These are phyloP conservation scores for Enteromius paludinosus DNA, from an alignment of 2,797 vertebrate species.

Conservation along the genomic window DNA sequence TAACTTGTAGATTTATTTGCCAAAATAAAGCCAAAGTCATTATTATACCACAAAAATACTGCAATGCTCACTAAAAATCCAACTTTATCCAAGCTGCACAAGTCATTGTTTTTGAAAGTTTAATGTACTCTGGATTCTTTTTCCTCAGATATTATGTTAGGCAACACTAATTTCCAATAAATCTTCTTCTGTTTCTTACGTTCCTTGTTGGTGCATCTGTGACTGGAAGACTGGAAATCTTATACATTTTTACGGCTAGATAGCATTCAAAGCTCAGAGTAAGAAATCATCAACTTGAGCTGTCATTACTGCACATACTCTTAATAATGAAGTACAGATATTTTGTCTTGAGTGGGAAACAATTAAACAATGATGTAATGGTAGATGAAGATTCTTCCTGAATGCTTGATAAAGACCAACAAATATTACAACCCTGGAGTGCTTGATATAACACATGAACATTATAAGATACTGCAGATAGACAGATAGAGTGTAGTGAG, in stretches of 20 bases:
- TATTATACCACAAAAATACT: neutral
- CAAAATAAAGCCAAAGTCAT: neutral
- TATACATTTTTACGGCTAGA: neutral
- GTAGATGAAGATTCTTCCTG: neutral
- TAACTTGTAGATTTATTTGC: neutral
- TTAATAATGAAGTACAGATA: neutral
- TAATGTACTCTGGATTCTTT: neutral
- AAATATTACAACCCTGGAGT: neutral
- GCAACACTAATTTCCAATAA: constrained; percentile 23
- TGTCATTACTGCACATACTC: constrained; percentile 31
- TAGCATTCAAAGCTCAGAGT: constrained; percentile 10
- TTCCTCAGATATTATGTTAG: constrained; percentile 5
- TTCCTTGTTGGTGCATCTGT: constrained; percentile 14
- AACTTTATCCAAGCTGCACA: neutral
- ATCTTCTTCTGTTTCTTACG: constrained; percentile 1
- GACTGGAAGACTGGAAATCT: constrained; percentile 23
- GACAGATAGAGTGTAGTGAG: neutral
- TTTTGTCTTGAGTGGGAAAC: constrained; percentile 9
- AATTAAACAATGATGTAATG: constrained; percentile 11
- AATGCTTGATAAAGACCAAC: constrained; percentile 4
- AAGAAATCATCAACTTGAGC: constrained; percentile 18
- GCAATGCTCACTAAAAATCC: neutral
- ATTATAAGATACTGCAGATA: neutral
- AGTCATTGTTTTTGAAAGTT: neutral
- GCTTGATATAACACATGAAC: neutral